Evolutionary conservation across 2,797 vertebrate genomes (phyloP).

Genomic region (Martes flavigula): DNA sequence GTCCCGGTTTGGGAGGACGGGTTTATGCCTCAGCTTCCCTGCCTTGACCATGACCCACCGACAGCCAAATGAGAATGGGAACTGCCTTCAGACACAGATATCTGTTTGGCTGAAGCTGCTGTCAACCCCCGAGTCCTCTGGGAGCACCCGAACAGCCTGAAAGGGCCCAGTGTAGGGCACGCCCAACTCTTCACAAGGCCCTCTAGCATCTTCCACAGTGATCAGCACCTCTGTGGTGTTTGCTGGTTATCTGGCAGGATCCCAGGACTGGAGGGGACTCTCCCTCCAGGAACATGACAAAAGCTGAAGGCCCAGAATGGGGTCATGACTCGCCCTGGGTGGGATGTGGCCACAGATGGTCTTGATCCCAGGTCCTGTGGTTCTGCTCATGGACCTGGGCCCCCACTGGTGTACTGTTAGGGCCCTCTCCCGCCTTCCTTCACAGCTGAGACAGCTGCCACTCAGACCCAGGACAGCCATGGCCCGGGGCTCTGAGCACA

Average conservation of each 20-base stretch:
- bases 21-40: not conserved
- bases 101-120: not conserved
- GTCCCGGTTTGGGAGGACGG: not conserved
- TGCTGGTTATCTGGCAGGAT: not conserved
- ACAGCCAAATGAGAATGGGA: not conserved
- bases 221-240: not conserved
- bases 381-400: not conserved
- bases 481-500: accelerated
- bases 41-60: not conserved
- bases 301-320: not conserved
- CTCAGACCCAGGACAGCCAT: not conserved
- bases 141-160: not conserved
- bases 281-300: not conserved
- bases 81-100: not conserved
- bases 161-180: not conserved
- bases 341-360: not conserved
- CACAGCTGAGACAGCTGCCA: not conserved
- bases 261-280: not conserved
- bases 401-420: not conserved
- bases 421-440: not conserved
- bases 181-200: no score
- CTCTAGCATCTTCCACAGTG: not conserved
- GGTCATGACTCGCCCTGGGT: not conserved
- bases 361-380: not conserved
- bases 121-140: not conserved